Evolutionary conservation across 2,888 invertebrate species (phyloP).

Genomic region (Artemia sp.): DNA sequence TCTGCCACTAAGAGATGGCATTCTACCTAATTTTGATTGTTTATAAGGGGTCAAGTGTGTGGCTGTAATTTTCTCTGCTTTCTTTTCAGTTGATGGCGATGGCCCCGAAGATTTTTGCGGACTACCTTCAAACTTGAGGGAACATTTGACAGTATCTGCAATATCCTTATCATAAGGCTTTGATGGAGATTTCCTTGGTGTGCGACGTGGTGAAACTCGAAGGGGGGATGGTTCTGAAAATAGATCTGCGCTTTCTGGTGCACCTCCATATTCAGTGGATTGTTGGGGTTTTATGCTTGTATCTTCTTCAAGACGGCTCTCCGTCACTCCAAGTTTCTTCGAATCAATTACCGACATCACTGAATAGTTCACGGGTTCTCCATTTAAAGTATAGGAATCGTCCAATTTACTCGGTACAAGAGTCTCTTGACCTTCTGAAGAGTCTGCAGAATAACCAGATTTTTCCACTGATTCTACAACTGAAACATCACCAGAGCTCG

Average conservation of each 20-base stretch:
- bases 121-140: neutral
- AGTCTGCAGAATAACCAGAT: no score
- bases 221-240: neutral
- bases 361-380: no score
- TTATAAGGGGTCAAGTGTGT: neutral
- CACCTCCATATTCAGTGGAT: neutral
- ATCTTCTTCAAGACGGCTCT: no score
- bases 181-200: neutral
- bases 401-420: no score
- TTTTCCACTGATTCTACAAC: no score
- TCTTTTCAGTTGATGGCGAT: neutral
- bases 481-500: no score
- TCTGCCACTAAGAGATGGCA: neutral
- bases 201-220: neutral
- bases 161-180: neutral
- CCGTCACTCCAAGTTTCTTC: no score
- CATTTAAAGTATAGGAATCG: no score
- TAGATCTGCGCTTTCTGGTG: conserved; percentile 9
- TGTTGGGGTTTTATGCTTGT: no score
- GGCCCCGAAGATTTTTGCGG: neutral
- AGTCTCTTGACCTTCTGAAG: no score
- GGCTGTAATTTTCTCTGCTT: neutral
- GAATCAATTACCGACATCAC: no score
- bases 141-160: neutral
- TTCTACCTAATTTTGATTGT: neutral